phyloP scores from a whole-genome alignment of 2,888 invertebrate genomes.

The Willowsia nigromaculata region DNA sequence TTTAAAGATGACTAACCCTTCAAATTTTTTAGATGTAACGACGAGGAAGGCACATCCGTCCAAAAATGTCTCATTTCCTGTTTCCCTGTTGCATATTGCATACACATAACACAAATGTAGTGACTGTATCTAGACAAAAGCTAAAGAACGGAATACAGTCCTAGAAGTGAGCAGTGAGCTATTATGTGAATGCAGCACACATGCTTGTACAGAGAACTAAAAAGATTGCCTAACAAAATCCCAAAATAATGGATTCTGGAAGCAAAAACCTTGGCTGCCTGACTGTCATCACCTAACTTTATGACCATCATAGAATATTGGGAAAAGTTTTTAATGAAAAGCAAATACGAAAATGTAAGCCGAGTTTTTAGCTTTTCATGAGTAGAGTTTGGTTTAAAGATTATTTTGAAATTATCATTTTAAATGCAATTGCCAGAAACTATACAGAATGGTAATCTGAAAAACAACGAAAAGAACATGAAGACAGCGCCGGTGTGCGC shows the following conservation, averaged over 20 bases:
- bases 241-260: not conserved
- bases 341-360: not conserved
- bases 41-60: conserved; percentile 23
- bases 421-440: too few species aligned
- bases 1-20: conserved; percentile 5
- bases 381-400: too few species aligned
- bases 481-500: conserved; percentile 39
- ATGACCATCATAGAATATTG: conserved; percentile 7
- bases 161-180: too few species aligned
- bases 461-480: not conserved
- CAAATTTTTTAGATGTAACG: not conserved
- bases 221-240: not conserved
- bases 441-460: not conserved
- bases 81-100: conserved; percentile 11
- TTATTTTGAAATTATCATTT: too few species aligned
- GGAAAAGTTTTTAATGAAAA: not conserved
- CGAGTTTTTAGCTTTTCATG: conserved; percentile 36
- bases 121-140: not conserved
- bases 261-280: not conserved
- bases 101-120: not conserved
- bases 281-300: conserved; percentile 26
- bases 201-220: too few species aligned
- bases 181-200: too few species aligned
- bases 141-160: too few species aligned
- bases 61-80: conserved; percentile 48